Conservation (phyloP, 1,140 invertebrate species). For the Cyrtorhinus lividipennis region DNA sequence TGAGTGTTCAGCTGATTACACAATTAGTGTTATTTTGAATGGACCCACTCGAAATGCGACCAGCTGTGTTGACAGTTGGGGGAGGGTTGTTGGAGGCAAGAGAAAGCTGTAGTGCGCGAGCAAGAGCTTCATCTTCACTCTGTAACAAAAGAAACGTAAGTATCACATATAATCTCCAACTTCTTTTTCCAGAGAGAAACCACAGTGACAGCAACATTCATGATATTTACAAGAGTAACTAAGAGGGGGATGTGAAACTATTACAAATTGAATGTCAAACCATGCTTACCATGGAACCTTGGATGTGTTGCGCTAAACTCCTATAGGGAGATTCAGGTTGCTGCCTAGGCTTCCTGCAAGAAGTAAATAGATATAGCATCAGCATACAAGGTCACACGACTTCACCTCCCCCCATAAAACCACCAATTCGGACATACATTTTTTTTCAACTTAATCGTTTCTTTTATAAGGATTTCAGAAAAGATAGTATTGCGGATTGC, state of each 20-base stretch:
- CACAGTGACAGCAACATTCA: no score
- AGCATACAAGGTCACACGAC: no score
- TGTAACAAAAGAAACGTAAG: constrained; percentile 26
- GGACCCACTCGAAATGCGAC: neutral
- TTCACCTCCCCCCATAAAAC: no score
- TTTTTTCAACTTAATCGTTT: no score
- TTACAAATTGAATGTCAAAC: neutral
- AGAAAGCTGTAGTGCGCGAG: constrained; percentile 62
- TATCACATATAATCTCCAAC: no score
- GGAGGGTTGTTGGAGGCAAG: constrained; percentile 37
- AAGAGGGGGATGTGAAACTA: neutral
- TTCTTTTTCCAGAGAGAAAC: no score
- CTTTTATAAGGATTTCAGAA: no score
- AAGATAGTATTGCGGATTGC: no score
- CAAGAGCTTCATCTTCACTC: constrained; percentile 77
- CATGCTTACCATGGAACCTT: constrained; percentile 43
- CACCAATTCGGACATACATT: no score
- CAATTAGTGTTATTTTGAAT: neutral
- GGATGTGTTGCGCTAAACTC: constrained; percentile 29
- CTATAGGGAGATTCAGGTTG: neutral
- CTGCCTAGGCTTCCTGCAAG: neutral
- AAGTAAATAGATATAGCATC: no score
- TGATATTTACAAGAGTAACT: no score
- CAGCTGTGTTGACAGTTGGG: neutral
- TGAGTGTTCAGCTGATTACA: neutral